Evolutionary conservation across 2,888 invertebrate species (phyloP), one percentile per base, ranked within the genome.

Genomic region (Andrena marginata): DNA sequence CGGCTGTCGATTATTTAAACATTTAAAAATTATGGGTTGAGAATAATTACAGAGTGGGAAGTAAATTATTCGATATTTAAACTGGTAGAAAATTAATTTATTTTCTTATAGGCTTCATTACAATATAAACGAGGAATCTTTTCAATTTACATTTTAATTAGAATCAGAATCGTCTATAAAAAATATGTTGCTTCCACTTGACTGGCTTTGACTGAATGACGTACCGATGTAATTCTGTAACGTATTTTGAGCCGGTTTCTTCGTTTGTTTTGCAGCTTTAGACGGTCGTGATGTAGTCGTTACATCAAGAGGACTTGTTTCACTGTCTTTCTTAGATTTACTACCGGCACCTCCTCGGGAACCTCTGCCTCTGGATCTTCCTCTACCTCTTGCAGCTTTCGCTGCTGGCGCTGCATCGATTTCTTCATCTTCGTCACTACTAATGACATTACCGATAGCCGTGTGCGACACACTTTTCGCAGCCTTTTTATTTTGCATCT

Each of bases 301-400:
- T 51, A 56, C 1, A 20, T 42, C 56, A 4, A 26, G 1, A 26
- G 42, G 1, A 16, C 16, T 63, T 2, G 5, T 42, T 29, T 33
- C 56, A n/a, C 23, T 63, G 3, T 56, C 56, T 35, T 23, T 13
- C 42, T 63, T 84, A 48, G 33, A 63, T 56, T 23, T 72, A 23
- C 77, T 72, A 33, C 80, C 73, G 29, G 63, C 49, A 29, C 51
- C 67, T 76, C 78, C 71, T 75, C 75, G 81, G 16, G 85, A 74
- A 54, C 68, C 63, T 56, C 67, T 77, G 26, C 80, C 79, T n/a
- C 64, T 80, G 48, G 42, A 68, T 75, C 68, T 63, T 67, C 78
- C 84, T 80, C 62, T 78, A 68, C 67, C 63, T 71, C 74, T 72
- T 35, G 54, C 67, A 65, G 75, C 80, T 80, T 64, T 87, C 0